These are phyloP conservation scores for Australoheros facetus DNA, from an alignment of 2,797 vertebrate genomes.

Conservation along the genomic window DNA sequence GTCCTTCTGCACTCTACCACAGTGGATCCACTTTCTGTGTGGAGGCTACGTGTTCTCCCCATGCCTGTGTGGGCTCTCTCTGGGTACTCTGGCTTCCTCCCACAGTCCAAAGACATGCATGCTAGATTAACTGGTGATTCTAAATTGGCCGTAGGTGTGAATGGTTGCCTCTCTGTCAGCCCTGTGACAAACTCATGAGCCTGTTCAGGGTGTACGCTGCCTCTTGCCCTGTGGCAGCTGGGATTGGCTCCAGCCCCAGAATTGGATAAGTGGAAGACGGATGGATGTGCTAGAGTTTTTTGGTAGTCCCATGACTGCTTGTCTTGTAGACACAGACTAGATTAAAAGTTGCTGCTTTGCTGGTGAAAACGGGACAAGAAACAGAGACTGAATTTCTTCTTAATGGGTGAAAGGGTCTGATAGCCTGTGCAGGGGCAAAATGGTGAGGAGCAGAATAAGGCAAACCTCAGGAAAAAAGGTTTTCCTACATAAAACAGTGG, in stretches of 20 bases:
- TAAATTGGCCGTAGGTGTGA: neutral
- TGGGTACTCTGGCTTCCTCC: neutral
- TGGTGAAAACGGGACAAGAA: neutral
- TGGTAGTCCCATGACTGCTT: neutral
- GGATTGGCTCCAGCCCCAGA: neutral
- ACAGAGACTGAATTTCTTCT: neutral
- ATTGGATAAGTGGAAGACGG: neutral
- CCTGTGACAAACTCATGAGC: neutral
- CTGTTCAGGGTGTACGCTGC: neutral
- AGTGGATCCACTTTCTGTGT: neutral
- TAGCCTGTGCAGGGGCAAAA: neutral
- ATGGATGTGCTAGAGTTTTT: neutral
- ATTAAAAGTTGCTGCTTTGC: neutral
- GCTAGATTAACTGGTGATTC: neutral
- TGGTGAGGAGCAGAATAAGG: neutral
- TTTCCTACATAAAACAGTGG: neutral
- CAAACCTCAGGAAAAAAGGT: neutral
- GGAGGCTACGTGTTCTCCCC: neutral
- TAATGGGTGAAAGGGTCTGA: neutral
- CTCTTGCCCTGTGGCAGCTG: neutral
- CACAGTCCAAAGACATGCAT: neutral
- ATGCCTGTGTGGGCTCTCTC: rapidly evolving
- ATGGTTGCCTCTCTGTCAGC: neutral
- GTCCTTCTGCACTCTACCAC: neutral
- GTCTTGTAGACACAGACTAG: neutral